These are phyloP conservation scores for Triplophysa rosa DNA, from an alignment of 2,113 vertebrate genomes.

Conservation along the genomic window DNA sequence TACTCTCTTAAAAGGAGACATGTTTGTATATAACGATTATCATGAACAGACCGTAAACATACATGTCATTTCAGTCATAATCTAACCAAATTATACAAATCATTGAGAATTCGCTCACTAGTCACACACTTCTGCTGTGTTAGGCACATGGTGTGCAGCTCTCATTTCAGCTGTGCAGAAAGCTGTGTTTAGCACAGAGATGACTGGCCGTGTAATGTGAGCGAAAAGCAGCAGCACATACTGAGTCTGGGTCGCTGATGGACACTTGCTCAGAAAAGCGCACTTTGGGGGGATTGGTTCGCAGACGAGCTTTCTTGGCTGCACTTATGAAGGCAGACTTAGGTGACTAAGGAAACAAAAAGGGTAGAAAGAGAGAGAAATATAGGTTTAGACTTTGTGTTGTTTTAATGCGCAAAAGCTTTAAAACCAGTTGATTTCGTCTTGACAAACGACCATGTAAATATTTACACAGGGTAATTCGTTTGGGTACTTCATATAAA, in stretches of 20 bases:
- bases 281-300: constrained; percentile 92
- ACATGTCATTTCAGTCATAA: neutral
- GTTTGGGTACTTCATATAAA: neutral
- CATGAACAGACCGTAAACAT: neutral
- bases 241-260: constrained; percentile 90
- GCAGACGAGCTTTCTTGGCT: constrained; percentile 93
- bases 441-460: no score
- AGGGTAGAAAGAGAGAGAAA: constrained; percentile 48
- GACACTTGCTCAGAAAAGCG: constrained; percentile 97
- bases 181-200: constrained; percentile 36
- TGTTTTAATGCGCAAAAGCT: neutral
- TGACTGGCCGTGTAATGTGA: constrained; percentile 41
- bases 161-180: constrained; percentile 40
- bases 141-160: constrained; percentile 6
- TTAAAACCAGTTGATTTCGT: neutral
- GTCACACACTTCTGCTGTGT: neutral
- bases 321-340: constrained; percentile 98
- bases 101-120: neutral
- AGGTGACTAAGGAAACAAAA: constrained; percentile 80
- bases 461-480: neutral
- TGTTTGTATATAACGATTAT: neutral
- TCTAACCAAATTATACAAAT: neutral
- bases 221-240: constrained; percentile 74
- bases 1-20: constrained; percentile 17
- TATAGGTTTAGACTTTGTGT: neutral